Base-by-base conservation (phyloP, 2,888 invertebrate species). In the Lysandra bellargus region DNA sequence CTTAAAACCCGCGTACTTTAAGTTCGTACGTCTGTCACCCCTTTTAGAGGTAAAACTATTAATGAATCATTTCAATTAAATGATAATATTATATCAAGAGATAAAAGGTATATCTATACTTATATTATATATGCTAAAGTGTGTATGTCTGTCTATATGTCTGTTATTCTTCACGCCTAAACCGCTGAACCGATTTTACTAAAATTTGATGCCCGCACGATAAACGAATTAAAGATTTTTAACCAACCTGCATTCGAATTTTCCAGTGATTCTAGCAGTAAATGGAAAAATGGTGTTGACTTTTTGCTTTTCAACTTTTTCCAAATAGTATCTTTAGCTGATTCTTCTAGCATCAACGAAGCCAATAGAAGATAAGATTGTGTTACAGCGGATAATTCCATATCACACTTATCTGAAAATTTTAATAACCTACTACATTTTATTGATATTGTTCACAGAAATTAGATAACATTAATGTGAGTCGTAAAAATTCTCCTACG, bases 241-340 rank as follows among this genome's bases (percentile, higher is more conserved):
- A 23, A 72, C 64, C 7, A 85, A 94, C 94, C 93, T 78, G 80
- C 79, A 80, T 89, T 86, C 75, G 90, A 88, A 73, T 84, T 87
- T 53, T 90, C 87, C 81, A 94, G 83, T 73, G 88, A 87, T 81
- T 91, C 89, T 17, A 91, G 82, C 4, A 94, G 72, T 74, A 90
- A 80, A 82, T 86, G 84, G 76, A 93, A 87, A 81, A 91, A 84
- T 0, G 85, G 76, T 9, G 79, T 81, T 0, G 87, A 82, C 2
- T 83, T 81, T 1, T 83, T 83, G 2, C 88, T 86, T 49, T 82
- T 87, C 44, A 93, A 80, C 49, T 87, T 87, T 33, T 80, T 80
- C 92, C 93, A 94, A 2, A 92, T 84, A 49, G 83, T 86, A 72
- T 90, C 89, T 4, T 82, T 82, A 0, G 91, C 90, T 0, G 87